These are phyloP conservation scores for Actenoides lindsayi DNA, from an alignment of 2,113 vertebrate species.

Conservation along the genomic window DNA sequence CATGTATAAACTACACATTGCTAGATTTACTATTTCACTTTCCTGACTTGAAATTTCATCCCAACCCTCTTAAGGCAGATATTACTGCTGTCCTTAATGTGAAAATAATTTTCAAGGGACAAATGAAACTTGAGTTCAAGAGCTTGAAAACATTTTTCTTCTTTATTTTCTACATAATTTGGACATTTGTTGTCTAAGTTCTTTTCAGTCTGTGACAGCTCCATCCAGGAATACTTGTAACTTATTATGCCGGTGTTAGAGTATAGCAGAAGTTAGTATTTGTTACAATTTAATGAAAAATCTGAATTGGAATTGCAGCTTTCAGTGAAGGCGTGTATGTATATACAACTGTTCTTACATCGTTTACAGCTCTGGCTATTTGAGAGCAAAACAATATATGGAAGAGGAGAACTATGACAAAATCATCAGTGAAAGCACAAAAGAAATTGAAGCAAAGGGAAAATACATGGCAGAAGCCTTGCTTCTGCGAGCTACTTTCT, in stretches of 20 bases:
- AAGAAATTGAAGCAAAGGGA: conserved; percentile 92
- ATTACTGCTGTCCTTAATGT: neutral
- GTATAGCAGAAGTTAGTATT: neutral
- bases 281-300: neutral
- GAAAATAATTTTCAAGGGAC: neutral
- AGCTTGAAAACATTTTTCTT: neutral
- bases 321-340: neutral
- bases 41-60: neutral
- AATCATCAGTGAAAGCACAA: conserved; percentile 98
- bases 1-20: neutral
- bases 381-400: conserved; percentile 99
- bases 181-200: neutral
- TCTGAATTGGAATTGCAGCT: neutral
- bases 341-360: conserved; percentile 20
- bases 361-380: conserved; percentile 88
- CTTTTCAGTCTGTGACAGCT: neutral
- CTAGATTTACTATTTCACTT: neutral
- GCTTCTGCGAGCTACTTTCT: conserved; percentile 95
- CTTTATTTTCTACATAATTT: neutral
- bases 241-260: neutral
- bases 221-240: neutral
- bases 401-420: conserved; percentile 99
- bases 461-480: conserved; percentile 93
- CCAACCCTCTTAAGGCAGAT: neutral
- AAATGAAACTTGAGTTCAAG: neutral